Conservation (phyloP, 1,140 invertebrate genomes). For the Zeugodacus cucurbitae region DNA sequence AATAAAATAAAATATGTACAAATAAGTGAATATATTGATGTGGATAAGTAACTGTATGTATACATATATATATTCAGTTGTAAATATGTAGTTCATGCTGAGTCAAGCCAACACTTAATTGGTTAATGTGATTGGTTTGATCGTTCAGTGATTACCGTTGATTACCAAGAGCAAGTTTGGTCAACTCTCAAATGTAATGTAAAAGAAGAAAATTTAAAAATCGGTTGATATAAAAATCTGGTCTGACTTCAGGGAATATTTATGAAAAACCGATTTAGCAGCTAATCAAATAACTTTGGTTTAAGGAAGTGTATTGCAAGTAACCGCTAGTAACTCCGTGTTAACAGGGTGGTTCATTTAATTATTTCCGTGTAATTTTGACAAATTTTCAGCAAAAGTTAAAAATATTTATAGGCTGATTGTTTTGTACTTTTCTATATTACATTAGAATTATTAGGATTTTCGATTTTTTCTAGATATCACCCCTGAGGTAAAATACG, state of each 20-base stretch:
- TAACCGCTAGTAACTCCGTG: neutral
- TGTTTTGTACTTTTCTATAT: no score
- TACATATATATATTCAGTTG: neutral
- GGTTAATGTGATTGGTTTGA: neutral
- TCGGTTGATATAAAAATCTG: no score
- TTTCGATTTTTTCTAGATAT: no score
- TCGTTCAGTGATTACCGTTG: neutral
- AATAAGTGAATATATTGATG: neutral
- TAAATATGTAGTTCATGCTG: neutral
- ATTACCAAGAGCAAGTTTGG: neutral
- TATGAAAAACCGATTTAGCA: neutral
- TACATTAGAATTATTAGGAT: no score
- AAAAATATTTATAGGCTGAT: no score
- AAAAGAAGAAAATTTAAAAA: neutral
- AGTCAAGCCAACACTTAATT: neutral
- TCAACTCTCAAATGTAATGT: neutral
- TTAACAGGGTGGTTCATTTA: no score
- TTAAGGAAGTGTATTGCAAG: neutral
- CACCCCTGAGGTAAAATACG: no score
- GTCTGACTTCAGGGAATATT: no score
- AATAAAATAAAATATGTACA: neutral
- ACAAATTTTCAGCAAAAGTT: no score
- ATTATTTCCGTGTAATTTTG: no score
- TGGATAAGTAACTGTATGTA: neutral
- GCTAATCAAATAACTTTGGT: neutral